Conservation (phyloP, 2,113 vertebrate species). For the Lasiurus cinereus region DNA sequence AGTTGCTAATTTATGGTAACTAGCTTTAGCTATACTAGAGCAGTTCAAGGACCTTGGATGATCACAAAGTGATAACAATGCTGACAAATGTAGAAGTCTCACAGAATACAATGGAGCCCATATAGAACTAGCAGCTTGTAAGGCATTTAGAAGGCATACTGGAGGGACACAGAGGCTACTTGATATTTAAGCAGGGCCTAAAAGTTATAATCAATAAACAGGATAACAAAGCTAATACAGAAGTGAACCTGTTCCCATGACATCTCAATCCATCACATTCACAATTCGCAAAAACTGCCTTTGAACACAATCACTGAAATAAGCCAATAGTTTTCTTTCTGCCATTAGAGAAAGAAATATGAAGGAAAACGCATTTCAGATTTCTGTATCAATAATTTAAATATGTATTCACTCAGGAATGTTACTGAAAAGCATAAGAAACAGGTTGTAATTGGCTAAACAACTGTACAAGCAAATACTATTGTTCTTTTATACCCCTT, state of each 20-base stretch:
- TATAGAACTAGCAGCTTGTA: neutral
- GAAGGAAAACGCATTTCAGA: neutral
- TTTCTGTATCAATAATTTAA: constrained; percentile 57
- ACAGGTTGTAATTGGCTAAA: constrained; percentile 47
- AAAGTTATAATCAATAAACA: constrained; percentile 64
- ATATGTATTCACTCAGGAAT: neutral
- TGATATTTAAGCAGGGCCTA: neutral
- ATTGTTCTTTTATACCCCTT: neutral
- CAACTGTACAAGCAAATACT: constrained; percentile 39
- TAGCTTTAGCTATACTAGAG: neutral
- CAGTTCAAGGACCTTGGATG: neutral
- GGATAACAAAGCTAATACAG: constrained; percentile 61
- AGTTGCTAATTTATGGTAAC: neutral
- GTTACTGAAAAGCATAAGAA: neutral
- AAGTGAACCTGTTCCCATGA: constrained; percentile 12
- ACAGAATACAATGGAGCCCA: neutral
- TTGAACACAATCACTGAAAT: constrained; percentile 10
- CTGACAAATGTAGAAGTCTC: neutral
- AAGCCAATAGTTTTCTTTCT: neutral
- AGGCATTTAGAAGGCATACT: constrained; percentile 38
- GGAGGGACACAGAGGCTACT: constrained; percentile 28
- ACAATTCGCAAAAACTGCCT: neutral
- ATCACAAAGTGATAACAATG: neutral
- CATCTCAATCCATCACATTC: neutral
- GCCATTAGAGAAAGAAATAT: constrained; percentile 15